These are phyloP conservation scores for Amphiprion clarkii DNA, from an alignment of 2,797 vertebrate species.

Conservation along the genomic window DNA sequence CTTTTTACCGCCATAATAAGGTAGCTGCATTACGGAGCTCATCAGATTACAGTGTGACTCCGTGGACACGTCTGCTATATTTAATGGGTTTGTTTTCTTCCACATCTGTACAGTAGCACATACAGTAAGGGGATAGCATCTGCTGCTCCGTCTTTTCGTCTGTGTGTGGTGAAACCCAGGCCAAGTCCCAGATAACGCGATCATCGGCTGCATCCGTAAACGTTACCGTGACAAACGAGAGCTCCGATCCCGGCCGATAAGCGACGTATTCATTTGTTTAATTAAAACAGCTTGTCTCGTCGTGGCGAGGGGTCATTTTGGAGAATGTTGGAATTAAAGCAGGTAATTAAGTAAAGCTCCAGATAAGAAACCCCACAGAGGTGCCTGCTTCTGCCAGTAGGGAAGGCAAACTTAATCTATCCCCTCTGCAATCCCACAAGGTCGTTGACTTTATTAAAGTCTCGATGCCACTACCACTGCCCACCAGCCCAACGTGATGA, in stretches of 20 bases:
- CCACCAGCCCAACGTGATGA: constrained; percentile 86
- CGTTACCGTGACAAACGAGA: constrained; percentile 91
- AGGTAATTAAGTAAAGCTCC: constrained; percentile 96
- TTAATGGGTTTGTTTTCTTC: constrained; percentile 80
- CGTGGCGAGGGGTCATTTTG: constrained; percentile 91
- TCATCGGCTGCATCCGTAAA: constrained; percentile 87
- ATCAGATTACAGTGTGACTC: constrained; percentile 79
- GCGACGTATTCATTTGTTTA: constrained; percentile 94
- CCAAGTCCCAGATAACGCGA: constrained; percentile 79
- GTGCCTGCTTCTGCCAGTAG: constrained; percentile 85
- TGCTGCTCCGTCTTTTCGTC: constrained; percentile 62
- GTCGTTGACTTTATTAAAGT: constrained; percentile 95
- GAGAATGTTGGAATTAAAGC: constrained; percentile 96
- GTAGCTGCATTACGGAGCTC: constrained; percentile 63
- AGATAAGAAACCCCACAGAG: constrained; percentile 93
- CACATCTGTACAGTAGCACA: constrained; percentile 67
- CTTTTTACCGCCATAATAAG: constrained; percentile 55
- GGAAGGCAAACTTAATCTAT: constrained; percentile 93
- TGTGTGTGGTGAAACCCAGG: constrained; percentile 82
- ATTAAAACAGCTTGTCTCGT: constrained; percentile 94
- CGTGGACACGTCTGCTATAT: constrained; percentile 79
- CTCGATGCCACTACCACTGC: constrained; percentile 84
- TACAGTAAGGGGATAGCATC: constrained; percentile 81
- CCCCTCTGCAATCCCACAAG: constrained; percentile 91
- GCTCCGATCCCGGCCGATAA: constrained; percentile 89